Base-by-base conservation (phyloP, 1,140 invertebrate species). In the Lasaia peninsularis region DNA sequence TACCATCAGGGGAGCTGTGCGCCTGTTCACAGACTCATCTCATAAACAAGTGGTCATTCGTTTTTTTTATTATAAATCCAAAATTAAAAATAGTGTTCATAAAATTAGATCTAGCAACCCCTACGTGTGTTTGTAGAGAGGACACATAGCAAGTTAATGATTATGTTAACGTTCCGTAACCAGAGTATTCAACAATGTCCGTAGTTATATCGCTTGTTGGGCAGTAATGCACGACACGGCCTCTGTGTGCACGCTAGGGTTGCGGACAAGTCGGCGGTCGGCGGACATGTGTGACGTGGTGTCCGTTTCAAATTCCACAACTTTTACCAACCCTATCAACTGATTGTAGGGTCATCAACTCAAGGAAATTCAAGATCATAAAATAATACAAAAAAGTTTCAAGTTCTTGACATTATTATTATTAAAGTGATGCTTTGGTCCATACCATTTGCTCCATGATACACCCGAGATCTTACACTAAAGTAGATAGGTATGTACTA, bases 181-280 rank as follows among this genome's bases (percentile, higher is more conserved):
- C 53, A 40, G 34, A 50, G 51, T 64, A 60, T 57, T 34, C 51
- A 60, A 64, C 62, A 64, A 64, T 51, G 62, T 64, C 58, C 61
- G 33, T 57, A 53, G 40, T 49, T 52, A 44, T 31, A 44, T 31
- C 7, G 50, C 35, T 32, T 24, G 50, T 44, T 37, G 14, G 12
- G 28, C 28, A 21, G 56, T 62, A 58, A 62, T 57, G 60, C 55
- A 62, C 48, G 55, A 62, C 53, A 50, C 24, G 40, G 54, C 62
- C 57, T 63, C 60, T 63, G 64, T 52, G 21, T 56, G 32, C 52
- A 44, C 37, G 48, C 34, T 28, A 28, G 5, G 24, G 59, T 53
- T 40, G 55, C 49, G 40, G 64, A 67, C 60, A 67, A 60, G 64
- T 67, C 63, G 53, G 64, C 51, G 64, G 57, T 67, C 58, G 28